Evolutionary conservation across 2,113 vertebrate genomes (phyloP).

Genomic region (Corvus hawaiiensis): DNA sequence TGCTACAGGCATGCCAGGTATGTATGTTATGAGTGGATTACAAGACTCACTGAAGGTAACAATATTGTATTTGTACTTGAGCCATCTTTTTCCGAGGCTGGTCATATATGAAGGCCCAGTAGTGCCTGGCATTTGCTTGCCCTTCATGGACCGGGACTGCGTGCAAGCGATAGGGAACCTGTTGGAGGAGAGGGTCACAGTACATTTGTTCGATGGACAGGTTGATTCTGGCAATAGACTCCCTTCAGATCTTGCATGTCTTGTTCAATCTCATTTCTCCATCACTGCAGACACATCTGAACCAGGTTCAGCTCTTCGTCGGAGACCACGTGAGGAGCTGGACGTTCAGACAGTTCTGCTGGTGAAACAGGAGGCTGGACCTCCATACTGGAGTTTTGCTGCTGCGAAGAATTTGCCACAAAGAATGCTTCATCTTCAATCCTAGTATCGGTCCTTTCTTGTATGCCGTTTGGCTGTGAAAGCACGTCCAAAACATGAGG

Average conservation of each 20-base stretch:
- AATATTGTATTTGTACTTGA: neutral
- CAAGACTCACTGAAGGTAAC: neutral
- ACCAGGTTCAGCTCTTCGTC: conserved; percentile 85
- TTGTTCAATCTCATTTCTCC: conserved; percentile 89
- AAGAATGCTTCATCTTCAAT: conserved; percentile 38
- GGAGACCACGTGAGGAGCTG: conserved; percentile 75
- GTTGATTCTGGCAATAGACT: conserved; percentile 75
- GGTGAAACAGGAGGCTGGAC: conserved; percentile 65
- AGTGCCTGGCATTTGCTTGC: neutral
- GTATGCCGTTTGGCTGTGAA: neutral
- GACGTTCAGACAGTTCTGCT: conserved; percentile 59
- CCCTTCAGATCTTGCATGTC: conserved; percentile 87
- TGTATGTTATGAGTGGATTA: conserved; percentile 8
- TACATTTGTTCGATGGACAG: conserved; percentile 85
- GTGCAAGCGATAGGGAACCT: conserved; percentile 68
- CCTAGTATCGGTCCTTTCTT: conserved; percentile 7
- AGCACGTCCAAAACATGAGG: neutral
- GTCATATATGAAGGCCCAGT: neutral
- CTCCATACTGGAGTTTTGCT: conserved; percentile 51
- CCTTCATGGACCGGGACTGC: neutral
- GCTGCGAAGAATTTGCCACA: neutral
- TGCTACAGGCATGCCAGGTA: conserved; percentile 92
- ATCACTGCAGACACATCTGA: conserved; percentile 85
- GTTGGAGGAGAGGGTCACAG: conserved; percentile 84
- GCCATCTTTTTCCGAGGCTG: neutral